phyloP scores from a whole-genome alignment of 2,113 vertebrate genomes.

The Nothocercus julius region DNA sequence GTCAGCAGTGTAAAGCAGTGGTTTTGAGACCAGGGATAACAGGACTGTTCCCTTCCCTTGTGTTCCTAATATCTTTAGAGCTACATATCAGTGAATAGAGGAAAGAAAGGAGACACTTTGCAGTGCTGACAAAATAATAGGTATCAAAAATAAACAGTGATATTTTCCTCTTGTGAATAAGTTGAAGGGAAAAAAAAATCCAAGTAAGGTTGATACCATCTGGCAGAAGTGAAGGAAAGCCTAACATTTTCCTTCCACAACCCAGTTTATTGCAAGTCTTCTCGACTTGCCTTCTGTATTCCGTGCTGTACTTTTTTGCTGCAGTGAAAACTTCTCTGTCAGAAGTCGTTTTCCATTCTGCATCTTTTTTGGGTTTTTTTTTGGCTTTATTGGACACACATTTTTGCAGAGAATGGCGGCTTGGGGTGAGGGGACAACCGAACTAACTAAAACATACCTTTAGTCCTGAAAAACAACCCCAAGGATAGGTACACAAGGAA shows the following conservation, averaged over 20 bases:
- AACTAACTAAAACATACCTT: neutral
- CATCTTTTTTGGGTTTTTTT: neutral
- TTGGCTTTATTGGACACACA: neutral
- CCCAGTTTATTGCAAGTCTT: neutral
- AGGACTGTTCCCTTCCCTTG: neutral
- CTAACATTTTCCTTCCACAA: neutral
- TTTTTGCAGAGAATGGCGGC: neutral
- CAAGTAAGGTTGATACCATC: neutral
- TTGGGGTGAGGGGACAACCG: neutral
- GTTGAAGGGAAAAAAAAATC: neutral
- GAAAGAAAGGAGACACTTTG: neutral
- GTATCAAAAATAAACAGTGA: neutral
- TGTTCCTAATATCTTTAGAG: neutral
- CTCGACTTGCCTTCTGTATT: neutral
- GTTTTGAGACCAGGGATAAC: neutral
- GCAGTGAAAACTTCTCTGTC: neutral
- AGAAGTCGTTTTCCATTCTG: neutral
- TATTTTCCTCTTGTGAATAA: neutral
- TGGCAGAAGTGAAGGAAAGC: neutral
- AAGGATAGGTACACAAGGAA: neutral
- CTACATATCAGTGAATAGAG: neutral
- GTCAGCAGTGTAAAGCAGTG: neutral
- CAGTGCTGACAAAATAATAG: neutral
- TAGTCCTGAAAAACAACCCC: neutral
- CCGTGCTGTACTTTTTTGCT: neutral